phyloP scores from a whole-genome alignment of 2,113 vertebrate species.

The Labeo rohita region DNA sequence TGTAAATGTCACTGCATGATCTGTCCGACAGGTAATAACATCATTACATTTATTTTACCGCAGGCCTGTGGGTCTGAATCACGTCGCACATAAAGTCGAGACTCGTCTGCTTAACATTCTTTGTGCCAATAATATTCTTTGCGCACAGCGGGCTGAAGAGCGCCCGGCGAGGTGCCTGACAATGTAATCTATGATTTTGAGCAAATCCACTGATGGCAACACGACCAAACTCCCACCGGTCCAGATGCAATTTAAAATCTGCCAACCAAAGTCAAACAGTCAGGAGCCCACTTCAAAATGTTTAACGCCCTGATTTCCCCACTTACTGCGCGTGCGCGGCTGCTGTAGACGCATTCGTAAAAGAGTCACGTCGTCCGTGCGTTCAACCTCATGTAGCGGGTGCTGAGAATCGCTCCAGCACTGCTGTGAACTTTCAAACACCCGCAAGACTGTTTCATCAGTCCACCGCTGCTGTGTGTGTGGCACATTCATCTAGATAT shows the following conservation, averaged over 20 bases:
- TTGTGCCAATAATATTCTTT: constrained; percentile 27
- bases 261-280: constrained; percentile 31
- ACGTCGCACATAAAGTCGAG: not conserved
- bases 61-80: constrained; percentile 4
- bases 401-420: constrained; percentile 27
- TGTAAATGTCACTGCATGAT: not conserved
- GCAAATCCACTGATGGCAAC: constrained; percentile 22
- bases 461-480: not conserved
- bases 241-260: constrained; percentile 48
- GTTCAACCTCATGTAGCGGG: not conserved
- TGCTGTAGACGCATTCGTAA: constrained; percentile 17
- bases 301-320: constrained; percentile 14
- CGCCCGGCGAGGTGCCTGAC: not conserved
- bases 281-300: constrained; percentile 37
- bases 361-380: constrained; percentile 29
- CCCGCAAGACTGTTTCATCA: constrained; percentile 31
- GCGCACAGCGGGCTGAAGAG: not conserved
- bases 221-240: constrained; percentile 24
- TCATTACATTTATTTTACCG: not conserved
- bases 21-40: not conserved
- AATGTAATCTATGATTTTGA: constrained; percentile 7
- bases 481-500: constrained; percentile 12
- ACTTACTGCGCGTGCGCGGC: not conserved
- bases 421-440: constrained; percentile 36
- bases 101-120: not conserved